Evolutionary conservation across 1,140 invertebrate genomes (phyloP).

Genomic region (Drosophila cardini): DNA sequence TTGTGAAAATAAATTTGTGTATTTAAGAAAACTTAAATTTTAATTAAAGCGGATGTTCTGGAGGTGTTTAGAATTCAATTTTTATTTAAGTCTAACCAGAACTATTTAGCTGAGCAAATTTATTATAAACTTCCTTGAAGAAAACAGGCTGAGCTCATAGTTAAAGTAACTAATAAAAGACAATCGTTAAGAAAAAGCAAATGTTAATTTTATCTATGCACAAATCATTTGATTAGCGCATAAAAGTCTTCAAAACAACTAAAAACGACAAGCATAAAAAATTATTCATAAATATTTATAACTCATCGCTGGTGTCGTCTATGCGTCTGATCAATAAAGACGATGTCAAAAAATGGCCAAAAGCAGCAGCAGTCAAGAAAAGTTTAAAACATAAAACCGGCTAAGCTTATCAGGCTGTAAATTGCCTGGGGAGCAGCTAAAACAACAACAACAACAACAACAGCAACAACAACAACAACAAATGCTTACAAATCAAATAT

Average conservation of each 20-base stretch:
- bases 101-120: constrained; percentile 12
- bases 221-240: constrained; percentile 63
- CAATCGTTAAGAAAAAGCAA: constrained; percentile 6
- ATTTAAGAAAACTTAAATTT: neutral
- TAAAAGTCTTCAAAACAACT: constrained; percentile 48
- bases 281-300: constrained; percentile 73
- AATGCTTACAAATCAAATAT: constrained; percentile 44
- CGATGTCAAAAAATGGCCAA: constrained; percentile 27
- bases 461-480: constrained; percentile 20
- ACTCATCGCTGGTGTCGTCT: constrained; percentile 39
- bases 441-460: constrained; percentile 31
- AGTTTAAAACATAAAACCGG: constrained; percentile 33
- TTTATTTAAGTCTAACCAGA: no score
- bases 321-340: constrained; percentile 34
- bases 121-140: constrained; percentile 30
- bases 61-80: no score
- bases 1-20: neutral
- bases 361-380: constrained; percentile 4
- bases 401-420: constrained; percentile 55
- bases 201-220: constrained; percentile 26
- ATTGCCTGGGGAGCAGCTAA: constrained; percentile 46
- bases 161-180: constrained; percentile 18
- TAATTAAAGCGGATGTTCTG: constrained; percentile 1
- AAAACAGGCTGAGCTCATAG: constrained; percentile 6
- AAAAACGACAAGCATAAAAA: constrained; percentile 57